Evolutionary conservation across 1,140 invertebrate genomes (phyloP).

Genomic region (Mercenaria mercenaria): DNA sequence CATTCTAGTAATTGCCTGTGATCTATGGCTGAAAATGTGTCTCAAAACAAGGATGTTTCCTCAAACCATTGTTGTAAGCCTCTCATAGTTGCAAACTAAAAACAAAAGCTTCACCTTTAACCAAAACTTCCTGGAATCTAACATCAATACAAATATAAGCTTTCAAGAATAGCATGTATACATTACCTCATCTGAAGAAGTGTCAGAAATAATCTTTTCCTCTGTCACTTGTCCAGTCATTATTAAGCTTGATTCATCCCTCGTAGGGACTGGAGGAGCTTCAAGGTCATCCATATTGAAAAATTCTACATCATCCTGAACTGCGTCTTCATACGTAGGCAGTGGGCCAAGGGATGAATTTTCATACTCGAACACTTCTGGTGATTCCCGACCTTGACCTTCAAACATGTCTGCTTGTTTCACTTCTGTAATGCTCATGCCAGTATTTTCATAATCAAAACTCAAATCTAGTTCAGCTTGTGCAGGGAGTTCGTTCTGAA

Average conservation of each 20-base stretch:
- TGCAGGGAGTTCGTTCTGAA: not conserved
- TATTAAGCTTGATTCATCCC: constrained; percentile 64
- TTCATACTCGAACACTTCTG: constrained; percentile 68
- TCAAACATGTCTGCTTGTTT: constrained; percentile 27
- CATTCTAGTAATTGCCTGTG: no score
- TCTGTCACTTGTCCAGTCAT: constrained; percentile 23
- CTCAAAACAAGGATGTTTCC: no score
- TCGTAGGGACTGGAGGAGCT: constrained; percentile 72
- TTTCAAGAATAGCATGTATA: not conserved
- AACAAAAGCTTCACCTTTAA: no score
- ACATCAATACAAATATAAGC: no score
- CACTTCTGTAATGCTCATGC: not conserved
- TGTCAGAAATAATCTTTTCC: constrained; percentile 16
- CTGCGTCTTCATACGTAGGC: constrained; percentile 72
- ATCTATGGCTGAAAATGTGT: no score
- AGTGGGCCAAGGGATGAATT: constrained; percentile 64
- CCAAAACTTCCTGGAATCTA: no score
- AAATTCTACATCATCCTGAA: constrained; percentile 69
- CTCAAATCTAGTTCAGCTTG: constrained; percentile 33
- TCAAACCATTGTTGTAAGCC: no score
- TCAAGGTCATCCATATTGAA: constrained; percentile 74
- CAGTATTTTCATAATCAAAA: constrained; percentile 52
- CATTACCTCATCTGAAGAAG: constrained; percentile 71
- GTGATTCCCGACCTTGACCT: constrained; percentile 33
- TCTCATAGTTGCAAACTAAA: no score